Evolutionary conservation across 1,140 invertebrate genomes (phyloP), one percentile per base, ranked within the genome.

Genomic region (Hestina assimilis): DNA sequence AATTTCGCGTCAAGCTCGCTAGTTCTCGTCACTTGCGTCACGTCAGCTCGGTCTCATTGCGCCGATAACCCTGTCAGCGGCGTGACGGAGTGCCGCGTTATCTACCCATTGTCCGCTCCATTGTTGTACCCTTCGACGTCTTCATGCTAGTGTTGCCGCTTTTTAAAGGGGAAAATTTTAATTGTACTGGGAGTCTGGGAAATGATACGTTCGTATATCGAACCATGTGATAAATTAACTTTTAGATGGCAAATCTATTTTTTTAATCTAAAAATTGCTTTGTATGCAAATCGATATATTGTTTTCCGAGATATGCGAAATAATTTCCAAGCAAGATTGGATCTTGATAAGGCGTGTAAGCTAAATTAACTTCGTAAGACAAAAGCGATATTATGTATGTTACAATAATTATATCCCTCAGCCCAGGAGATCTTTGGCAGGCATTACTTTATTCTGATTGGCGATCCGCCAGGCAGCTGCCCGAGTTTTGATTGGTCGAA

Each of bases 51-150:
- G 65, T 63, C 67, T 69, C 65, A 64, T 38, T 38, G 33, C 60
- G 63, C 69, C 77, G 79, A 83, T 83, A 83, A 83, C 79, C 79
- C 72, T 83, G 79, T 83, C 79, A 74, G 72, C 67, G 61, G 63
- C 45, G 75, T 83, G 79, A 83, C 77, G 69, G 79, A 80, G 74
- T 79, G 72, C 67, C 71, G 73, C 63, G 79, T 74, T 83, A 80
- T 83, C 77, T 68, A 60, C 63, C 59, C 63, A 80, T 83, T 80
- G 79, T 80, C 50, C 68, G 63, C 19, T 14, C 56, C 47, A 62
- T 62, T 63, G 61, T 59, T 69, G 65, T 61, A 61, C 68, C 62
- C 68, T 73, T 72, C 68, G 76, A 79, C 71, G 69, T 79, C 79
- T 83, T 78, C 72, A 79, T 77, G 72, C 51, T 50, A 35, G 62